Conservation (phyloP, 2,888 invertebrate genomes). For the Embidobia sp. region DNA sequence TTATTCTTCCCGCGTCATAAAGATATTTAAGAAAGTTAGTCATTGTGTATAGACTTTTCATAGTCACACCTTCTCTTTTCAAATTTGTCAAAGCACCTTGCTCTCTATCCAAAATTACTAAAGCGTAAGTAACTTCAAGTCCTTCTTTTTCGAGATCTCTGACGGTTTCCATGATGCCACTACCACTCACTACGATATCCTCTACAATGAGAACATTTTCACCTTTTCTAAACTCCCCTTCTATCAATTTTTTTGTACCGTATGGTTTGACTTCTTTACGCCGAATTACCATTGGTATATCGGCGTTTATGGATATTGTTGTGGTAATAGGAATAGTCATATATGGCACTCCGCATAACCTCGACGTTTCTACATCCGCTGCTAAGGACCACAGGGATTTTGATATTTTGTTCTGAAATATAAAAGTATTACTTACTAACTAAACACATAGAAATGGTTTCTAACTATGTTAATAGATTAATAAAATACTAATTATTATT, state of each 20-base stretch:
- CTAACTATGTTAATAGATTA: no score
- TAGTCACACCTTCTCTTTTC: constrained; percentile 85
- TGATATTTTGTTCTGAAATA: constrained; percentile 84
- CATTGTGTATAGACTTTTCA: constrained; percentile 88
- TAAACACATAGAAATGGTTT: no score
- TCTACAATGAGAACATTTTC: constrained; percentile 95
- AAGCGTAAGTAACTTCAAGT: constrained; percentile 87
- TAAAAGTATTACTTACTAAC: no score
- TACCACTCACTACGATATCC: constrained; percentile 96
- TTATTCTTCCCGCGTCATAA: constrained; percentile 85
- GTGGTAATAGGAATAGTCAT: constrained; percentile 98
- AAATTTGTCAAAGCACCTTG: constrained; percentile 93
- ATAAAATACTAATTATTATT: no score
- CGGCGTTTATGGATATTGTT: constrained; percentile 87
- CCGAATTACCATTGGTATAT: constrained; percentile 93
- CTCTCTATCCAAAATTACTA: constrained; percentile 95
- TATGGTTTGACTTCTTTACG: constrained; percentile 97
- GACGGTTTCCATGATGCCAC: constrained; percentile 95
- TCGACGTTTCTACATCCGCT: constrained; percentile 83
- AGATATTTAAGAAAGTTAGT: constrained; percentile 85
- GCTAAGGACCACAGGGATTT: constrained; percentile 77
- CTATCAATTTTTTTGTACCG: constrained; percentile 97
- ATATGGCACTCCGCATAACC: constrained; percentile 97
- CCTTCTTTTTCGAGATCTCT: constrained; percentile 87
- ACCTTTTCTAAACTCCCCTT: constrained; percentile 90